Percentiles rank a stretch among this genome's conserved stretches.
Conservation (phyloP, 1,140 invertebrate genomes). For the Neodiprion virginianus region DNA sequence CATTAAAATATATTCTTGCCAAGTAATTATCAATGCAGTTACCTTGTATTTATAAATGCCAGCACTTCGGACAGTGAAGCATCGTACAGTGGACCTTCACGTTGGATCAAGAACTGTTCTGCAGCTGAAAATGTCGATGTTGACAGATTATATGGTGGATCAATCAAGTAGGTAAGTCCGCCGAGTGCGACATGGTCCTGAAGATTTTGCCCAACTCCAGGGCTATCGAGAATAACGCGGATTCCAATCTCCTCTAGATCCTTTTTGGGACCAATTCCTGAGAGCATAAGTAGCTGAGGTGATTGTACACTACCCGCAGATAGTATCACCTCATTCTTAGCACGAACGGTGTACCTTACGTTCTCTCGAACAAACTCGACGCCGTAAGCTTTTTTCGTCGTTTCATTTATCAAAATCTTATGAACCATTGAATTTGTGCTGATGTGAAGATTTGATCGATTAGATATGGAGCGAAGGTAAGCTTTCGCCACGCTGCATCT, state of each 20-base stretch:
- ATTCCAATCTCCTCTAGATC: constrained; percentile 65
- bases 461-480: constrained; percentile 57
- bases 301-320: constrained; percentile 68
- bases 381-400: constrained; percentile 49
- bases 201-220: constrained; percentile 67
- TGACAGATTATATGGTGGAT: constrained; percentile 30
- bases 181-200: constrained; percentile 60
- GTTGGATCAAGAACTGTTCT: background rate
- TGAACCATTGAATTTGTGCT: constrained; percentile 55
- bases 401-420: constrained; percentile 39
- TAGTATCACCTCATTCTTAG: constrained; percentile 67
- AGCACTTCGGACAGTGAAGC: background rate
- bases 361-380: constrained; percentile 56
- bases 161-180: constrained; percentile 41
- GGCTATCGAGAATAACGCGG: constrained; percentile 56
- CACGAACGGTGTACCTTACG: constrained; percentile 47
- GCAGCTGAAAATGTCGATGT: background rate
- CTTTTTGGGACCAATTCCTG: constrained; percentile 68
- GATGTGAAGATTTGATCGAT: constrained; percentile 61
- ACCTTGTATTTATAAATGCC: background rate
- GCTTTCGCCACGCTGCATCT: constrained; percentile 62
- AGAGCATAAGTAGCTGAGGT: constrained; percentile 71
- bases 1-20: too few relatives aligned
- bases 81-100: background rate
- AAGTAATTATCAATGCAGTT: background rate